Conservation (phyloP, 2,888 invertebrate genomes). For the Blastobasis adustella region DNA sequence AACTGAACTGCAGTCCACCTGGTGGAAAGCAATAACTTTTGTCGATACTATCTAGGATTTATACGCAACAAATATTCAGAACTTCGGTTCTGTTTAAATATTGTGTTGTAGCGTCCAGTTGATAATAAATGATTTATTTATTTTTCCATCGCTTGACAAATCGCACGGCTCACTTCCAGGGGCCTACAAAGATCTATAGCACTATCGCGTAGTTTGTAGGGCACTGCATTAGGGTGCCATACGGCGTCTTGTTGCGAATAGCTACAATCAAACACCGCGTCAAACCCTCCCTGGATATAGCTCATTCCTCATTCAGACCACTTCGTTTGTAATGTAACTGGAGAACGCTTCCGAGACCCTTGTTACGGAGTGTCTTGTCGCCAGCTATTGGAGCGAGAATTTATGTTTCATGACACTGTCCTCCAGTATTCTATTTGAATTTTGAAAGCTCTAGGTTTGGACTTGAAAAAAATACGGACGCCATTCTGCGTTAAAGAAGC, state of each 20-base stretch:
- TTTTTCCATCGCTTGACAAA: background rate
- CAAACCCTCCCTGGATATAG: slow-evolving; percentile 23
- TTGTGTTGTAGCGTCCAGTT: background rate
- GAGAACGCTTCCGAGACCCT: background rate
- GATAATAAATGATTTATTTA: background rate
- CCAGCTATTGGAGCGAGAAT: too few species aligned
- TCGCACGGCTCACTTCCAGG: background rate
- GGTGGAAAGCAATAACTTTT: background rate
- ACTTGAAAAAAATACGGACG: too few species aligned
- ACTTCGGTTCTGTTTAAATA: background rate
- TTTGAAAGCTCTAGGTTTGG: too few species aligned
- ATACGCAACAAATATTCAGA: background rate
- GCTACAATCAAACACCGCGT: too few species aligned
- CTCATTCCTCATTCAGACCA: slow-evolving; percentile 32
- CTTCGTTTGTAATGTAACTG: slow-evolving; percentile 8
- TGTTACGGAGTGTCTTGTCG: too few species aligned
- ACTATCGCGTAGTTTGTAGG: slow-evolving; percentile 5
- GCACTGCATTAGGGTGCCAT: slow-evolving; percentile 13
- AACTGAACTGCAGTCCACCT: background rate
- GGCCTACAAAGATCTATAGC: background rate
- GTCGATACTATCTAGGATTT: background rate
- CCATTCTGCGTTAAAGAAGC: too few species aligned
- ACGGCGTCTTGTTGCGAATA: slow-evolving; percentile 18
- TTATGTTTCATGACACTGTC: too few species aligned
- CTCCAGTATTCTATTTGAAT: too few species aligned